phyloP scores from a whole-genome alignment of 2,888 invertebrate species.

The Mimumesa dahlbomi region DNA sequence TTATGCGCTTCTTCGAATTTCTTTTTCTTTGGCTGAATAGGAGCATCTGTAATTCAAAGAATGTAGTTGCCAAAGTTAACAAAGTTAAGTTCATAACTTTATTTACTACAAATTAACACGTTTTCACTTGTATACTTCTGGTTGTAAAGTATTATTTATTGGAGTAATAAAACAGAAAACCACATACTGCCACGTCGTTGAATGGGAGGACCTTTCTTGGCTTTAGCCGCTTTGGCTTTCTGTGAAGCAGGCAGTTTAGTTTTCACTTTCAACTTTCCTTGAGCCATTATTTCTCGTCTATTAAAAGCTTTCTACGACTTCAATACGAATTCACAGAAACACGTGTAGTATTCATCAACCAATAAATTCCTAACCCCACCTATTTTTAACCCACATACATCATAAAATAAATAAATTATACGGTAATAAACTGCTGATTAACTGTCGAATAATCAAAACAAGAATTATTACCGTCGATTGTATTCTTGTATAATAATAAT shows the following conservation, averaged over 20 bases:
- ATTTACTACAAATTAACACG: too few relatives aligned
- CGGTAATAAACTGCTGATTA: too few relatives aligned
- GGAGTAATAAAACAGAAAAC: too few relatives aligned
- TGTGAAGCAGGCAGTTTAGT: slow-evolving; percentile 83
- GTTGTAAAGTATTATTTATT: too few relatives aligned
- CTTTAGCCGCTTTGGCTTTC: slow-evolving; percentile 78
- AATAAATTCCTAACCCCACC: background rate
- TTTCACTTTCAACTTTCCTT: slow-evolving; percentile 87
- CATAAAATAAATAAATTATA: too few relatives aligned
- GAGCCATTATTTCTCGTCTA: slow-evolving; percentile 82
- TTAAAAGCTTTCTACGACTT: background rate
- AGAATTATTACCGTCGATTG: too few relatives aligned
- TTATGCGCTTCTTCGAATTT: slow-evolving; percentile 83
- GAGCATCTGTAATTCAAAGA: slow-evolving; percentile 84
- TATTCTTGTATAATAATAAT: too few relatives aligned
- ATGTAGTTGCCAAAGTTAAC: too few relatives aligned
- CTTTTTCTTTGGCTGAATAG: slow-evolving; percentile 85
- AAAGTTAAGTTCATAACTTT: too few relatives aligned
- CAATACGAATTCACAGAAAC: background rate
- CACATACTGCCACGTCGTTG: slow-evolving; percentile 84
- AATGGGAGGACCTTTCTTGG: slow-evolving; percentile 82
- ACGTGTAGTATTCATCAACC: background rate
- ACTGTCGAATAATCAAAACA: too few relatives aligned
- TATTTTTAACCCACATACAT: too few relatives aligned
- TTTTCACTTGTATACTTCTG: too few relatives aligned